Evolutionary conservation across 2,888 invertebrate genomes (phyloP), one percentile per base, ranked within the genome.

Genomic region (Lepas anatifera): DNA sequence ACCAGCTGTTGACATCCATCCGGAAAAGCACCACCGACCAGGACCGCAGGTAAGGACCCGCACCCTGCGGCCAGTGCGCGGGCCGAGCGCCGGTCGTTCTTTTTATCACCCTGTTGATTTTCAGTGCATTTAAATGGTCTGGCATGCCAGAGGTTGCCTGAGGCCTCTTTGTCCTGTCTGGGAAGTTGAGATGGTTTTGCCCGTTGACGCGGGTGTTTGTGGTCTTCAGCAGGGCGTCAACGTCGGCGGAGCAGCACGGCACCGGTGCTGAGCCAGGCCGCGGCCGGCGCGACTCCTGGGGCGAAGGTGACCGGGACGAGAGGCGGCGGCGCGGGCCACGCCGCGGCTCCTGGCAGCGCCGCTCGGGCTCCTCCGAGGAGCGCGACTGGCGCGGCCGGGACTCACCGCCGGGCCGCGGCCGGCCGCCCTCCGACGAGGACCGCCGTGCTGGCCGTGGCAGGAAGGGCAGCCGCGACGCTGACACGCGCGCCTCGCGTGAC

Each of bases 1-100:
- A 87, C 35, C 58, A 58, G 78, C 78, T 89, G 69, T 76, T 89
- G 50, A 72, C 74, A 1, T 71, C 72, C 29, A 74, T 75, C 41
- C 50, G 75, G 35, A 70, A 72, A 39, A 66, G 37, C 46, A 85
- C 86, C 32, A 25, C 27, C 22, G n/a, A 22, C 8, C 32, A 35
- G 27, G 52, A 69, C 32, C 6, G 3, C 11, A 32, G n/a, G 29
- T 29, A 22, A n/a, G n/a, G n/a, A n/a, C n/a, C n/a, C n/a, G n/a
- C n/a, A n/a, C n/a, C n/a, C n/a, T n/a, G n/a, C n/a, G n/a, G n/a
- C n/a, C n/a, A n/a, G n/a, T n/a, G n/a, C n/a, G n/a, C n/a, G n/a
- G n/a, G n/a, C n/a, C n/a, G n/a, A n/a, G n/a, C n/a, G n/a, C n/a
- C n/a, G n/a, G n/a, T n/a, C n/a, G n/a, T n/a, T n/a, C n/a, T n/a